These are phyloP conservation scores for Maniola hyperantus DNA, from an alignment of 2,888 invertebrate species.

Conservation along the genomic window DNA sequence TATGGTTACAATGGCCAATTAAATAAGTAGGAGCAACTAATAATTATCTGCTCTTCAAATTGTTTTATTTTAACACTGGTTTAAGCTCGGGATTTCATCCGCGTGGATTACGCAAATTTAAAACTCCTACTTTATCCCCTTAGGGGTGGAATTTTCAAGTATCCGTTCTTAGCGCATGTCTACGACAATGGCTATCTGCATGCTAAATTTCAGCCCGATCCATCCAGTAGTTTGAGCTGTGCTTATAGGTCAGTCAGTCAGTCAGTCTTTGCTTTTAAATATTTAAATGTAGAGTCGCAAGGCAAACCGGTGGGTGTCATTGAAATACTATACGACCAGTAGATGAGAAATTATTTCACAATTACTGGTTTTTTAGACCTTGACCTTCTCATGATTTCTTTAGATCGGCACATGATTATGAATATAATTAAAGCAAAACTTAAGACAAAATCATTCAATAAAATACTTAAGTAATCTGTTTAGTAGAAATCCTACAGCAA, in stretches of 20 bases:
- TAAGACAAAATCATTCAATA: not conserved
- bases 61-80: not conserved
- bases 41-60: not conserved
- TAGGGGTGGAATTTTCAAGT: no score
- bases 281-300: not conserved
- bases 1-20: no score
- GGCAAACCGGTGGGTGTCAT: not conserved
- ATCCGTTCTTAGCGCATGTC: no score
- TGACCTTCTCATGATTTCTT: not conserved
- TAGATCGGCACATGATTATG: not conserved
- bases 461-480: not conserved
- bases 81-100: no score
- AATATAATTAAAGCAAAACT: not conserved
- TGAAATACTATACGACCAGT: not conserved
- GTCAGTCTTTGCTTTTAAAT: no score
- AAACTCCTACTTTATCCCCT: no score
- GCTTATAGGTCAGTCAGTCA: no score
- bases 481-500: not conserved
- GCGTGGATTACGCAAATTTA: no score
- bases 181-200: no score
- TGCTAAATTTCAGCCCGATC: no score
- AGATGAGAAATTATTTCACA: not conserved
- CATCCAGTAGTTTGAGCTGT: no score
- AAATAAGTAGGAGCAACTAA: no score
- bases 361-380: conserved; percentile 4